Base-by-base conservation (phyloP, 2,888 invertebrate species). In the Chirona hameri region DNA sequence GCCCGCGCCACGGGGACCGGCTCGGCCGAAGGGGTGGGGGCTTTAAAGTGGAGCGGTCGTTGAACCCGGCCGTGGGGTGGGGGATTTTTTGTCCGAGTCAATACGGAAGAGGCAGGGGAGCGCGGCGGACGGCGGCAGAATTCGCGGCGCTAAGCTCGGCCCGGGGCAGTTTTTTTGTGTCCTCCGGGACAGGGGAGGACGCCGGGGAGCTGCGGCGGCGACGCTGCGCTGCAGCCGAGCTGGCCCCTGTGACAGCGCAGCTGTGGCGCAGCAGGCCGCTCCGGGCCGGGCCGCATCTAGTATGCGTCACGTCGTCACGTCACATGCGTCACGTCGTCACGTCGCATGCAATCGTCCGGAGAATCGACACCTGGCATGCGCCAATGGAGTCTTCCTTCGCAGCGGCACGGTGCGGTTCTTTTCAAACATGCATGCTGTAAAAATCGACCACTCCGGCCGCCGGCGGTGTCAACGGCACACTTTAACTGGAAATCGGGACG, bases 11-110 rank as follows among this genome's bases (percentile, higher is more conserved):
- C 39, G 76, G 76, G 18, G 18, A 18, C 18, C 5, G 52, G 12
- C 39, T 12, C 5, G 10, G 76, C 21, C 76, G 76, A 76, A 76
- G 76, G 76, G 76, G 76, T 76, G 76, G 76, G 72, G 76, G 39
- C 46, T 76, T 76, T 29, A 76, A 76, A 76, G 24, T 76, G 39
- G 76, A 12, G 24, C 76, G 76, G 76, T 1, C 76, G 76, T 76
- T 76, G 76, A 76, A 76, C 76, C 76, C 76, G 76, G 46, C 76
- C 76, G 39, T 12, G 46, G 76, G 76, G 76, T 76, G 76, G 76
- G 76, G 76, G 46, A 76, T 76, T 76, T 76, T 76, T 76, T 14
- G 24, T 10, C 24, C 9, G 24, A 76, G 76, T 76, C 76, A 46
- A 76, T 76, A 76, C 76, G 76, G 76, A 76, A 76, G 76, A 21